Evolutionary conservation across 1,140 invertebrate genomes (phyloP).

Genomic region (Drosophila azteca): DNA sequence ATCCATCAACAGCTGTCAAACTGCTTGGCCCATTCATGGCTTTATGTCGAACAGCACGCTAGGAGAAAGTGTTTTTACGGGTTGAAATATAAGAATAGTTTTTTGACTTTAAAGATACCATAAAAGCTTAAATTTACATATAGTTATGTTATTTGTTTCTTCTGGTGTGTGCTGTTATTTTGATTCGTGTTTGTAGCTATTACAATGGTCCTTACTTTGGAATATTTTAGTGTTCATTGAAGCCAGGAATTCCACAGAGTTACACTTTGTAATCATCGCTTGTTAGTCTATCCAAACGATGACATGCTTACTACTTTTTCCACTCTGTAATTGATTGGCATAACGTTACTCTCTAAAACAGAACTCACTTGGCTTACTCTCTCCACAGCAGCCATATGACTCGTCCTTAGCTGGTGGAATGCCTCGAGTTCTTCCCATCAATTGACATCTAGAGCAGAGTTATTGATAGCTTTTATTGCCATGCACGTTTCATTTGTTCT

Average conservation of each 20-base stretch:
- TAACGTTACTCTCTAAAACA: slow-evolving; percentile 3
- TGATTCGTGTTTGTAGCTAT: no score
- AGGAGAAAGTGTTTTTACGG: slow-evolving; percentile 26
- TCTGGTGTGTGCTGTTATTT: no score
- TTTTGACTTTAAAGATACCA: slow-evolving; percentile 4
- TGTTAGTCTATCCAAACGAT: no score
- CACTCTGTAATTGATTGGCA: slow-evolving; percentile 47
- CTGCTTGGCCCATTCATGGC: slow-evolving; percentile 35
- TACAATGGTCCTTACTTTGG: no score
- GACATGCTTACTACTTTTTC: slow-evolving; percentile 6
- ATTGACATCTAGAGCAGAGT: slow-evolving; percentile 49
- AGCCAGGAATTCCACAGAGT: no score
- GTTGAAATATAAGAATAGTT: slow-evolving; percentile 17
- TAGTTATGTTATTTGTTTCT: no score
- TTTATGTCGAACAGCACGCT: slow-evolving; percentile 22
- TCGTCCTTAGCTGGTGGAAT: slow-evolving; percentile 16
- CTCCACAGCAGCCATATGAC: slow-evolving; percentile 33
- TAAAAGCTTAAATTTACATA: no score
- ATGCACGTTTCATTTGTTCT: slow-evolving; percentile 36
- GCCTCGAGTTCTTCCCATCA: slow-evolving; percentile 29
- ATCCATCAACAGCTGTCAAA: slow-evolving; percentile 68
- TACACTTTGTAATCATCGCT: no score
- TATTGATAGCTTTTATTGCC: slow-evolving; percentile 71
- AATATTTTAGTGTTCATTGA: no score
- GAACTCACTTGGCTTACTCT: slow-evolving; percentile 25